These are phyloP conservation scores for Zoanthus sansibaricus DNA, from an alignment of 92 coral and sea anemone genomes.

Conservation along the genomic window DNA sequence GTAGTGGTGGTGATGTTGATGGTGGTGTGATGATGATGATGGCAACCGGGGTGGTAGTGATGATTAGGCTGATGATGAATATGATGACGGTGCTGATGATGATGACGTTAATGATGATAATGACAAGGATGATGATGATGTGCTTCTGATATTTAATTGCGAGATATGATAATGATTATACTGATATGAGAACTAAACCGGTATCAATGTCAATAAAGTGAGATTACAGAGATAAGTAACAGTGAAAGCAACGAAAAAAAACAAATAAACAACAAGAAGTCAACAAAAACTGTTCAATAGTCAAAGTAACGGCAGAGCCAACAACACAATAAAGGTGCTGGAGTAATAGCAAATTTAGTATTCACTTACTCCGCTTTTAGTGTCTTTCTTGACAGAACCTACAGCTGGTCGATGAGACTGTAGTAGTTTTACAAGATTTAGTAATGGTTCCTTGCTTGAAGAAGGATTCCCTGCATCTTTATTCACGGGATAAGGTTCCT, in stretches of 20 bases:
- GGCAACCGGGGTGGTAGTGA: too few relatives aligned
- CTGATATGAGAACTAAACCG: neutral
- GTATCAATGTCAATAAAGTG: neutral
- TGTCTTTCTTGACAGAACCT: conserved; percentile 2
- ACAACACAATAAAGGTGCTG: neutral
- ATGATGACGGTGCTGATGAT: neutral
- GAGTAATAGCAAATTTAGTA: neutral
- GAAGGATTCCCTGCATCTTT: neutral
- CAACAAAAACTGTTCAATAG: neutral
- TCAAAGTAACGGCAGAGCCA: neutral
- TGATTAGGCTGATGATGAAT: neutral
- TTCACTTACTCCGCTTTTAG: neutral
- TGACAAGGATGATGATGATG: too few relatives aligned
- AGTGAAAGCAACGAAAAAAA: neutral
- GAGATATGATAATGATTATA: neutral
- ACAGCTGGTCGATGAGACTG: conserved; percentile 18
- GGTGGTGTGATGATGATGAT: neutral
- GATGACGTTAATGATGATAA: neutral
- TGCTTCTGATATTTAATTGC: neutral
- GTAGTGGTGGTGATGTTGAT: neutral
- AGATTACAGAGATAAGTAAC: neutral
- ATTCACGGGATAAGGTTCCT: conserved; percentile 21
- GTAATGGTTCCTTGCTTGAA: conserved; percentile 26
- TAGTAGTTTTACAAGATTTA: conserved; percentile 25
- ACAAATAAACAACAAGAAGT: neutral